Base-by-base conservation (phyloP, 2,797 vertebrate genomes). In the Rhynchotus rufescens region DNA sequence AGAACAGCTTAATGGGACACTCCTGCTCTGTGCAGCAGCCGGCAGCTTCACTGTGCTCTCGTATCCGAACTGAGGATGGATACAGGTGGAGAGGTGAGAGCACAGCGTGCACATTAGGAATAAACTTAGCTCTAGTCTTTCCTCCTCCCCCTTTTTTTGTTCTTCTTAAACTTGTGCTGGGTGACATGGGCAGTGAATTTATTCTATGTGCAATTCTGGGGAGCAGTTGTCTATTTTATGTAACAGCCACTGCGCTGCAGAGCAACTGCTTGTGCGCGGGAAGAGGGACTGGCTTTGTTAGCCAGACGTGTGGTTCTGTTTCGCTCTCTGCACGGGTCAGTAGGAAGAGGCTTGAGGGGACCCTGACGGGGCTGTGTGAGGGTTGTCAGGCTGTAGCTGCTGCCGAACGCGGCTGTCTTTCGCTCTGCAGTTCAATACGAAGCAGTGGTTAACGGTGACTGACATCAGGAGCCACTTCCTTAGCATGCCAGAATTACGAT, bases 261-360 rank as follows among this genome's bases (percentile, higher is more conserved):
- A 12, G 11, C 30, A 45, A 10, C 44, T 21, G 57, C 64, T 38
- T 12, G 16, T 15, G 40, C 54, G 28, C 66, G 28, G 3, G 44
- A 64, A 42, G 38, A 40, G 32, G 36, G 36, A 36, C 47, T 73
- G 2, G 3, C 10, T 81, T 79, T 30, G 2, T 30, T 57, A 36
- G 73, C 40, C 40, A 21, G 3, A 56, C 87, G 47, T 13, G 34
- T 23, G 14, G 21, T 15, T 28, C 13, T 3, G 16, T 66, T 74
- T 64, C 61, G 22, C 64, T 22, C 4, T 51, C 0, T 40, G 5
- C 4, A 40, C 19, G n/a, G 0, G 0, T 22, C 20, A 34, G 56
- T 73, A 23, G 17, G 57, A 32, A 17, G 14, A 54, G 36, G 42
- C 61, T 20, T n/a, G n/a, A n/a, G n/a, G 19, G 42, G 38, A 42